Evolutionary conservation across 2,888 invertebrate species (phyloP).

Genomic region (Diarsia mendica): DNA sequence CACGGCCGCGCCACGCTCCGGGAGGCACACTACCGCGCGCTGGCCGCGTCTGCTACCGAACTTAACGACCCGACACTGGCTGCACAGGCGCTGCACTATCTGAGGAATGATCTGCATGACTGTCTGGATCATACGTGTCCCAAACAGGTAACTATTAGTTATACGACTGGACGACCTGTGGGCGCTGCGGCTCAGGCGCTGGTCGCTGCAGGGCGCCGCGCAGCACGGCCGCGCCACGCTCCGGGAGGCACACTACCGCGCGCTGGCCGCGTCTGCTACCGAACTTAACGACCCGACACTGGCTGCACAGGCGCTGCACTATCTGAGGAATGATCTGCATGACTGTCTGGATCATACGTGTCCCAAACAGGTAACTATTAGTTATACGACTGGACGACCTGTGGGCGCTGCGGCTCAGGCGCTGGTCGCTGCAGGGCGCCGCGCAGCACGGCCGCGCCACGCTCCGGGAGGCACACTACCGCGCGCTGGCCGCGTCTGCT

Average conservation of each 20-base stretch:
- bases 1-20: conserved; percentile 73
- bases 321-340: conserved; percentile 93
- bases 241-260: conserved; percentile 92
- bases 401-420: conserved; percentile 93
- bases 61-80: neutral
- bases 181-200: conserved; percentile 91
- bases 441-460: conserved; percentile 66
- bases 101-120: conserved; percentile 93
- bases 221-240: conserved; percentile 69
- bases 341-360: conserved; percentile 94
- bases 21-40: conserved; percentile 92
- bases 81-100: conserved; percentile 92
- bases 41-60: conserved; percentile 58
- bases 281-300: too few species aligned
- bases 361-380: too few species aligned
- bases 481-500: conserved; percentile 85
- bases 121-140: conserved; percentile 93
- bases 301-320: conserved; percentile 91
- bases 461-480: conserved; percentile 91
- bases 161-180: conserved; percentile 97
- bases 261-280: conserved; percentile 72
- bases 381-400: conserved; percentile 97
- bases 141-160: too few species aligned
- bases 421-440: conserved; percentile 61
- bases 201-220: conserved; percentile 58